phyloP scores from a whole-genome alignment of 2,888 invertebrate genomes.

The Acleris emargana region DNA sequence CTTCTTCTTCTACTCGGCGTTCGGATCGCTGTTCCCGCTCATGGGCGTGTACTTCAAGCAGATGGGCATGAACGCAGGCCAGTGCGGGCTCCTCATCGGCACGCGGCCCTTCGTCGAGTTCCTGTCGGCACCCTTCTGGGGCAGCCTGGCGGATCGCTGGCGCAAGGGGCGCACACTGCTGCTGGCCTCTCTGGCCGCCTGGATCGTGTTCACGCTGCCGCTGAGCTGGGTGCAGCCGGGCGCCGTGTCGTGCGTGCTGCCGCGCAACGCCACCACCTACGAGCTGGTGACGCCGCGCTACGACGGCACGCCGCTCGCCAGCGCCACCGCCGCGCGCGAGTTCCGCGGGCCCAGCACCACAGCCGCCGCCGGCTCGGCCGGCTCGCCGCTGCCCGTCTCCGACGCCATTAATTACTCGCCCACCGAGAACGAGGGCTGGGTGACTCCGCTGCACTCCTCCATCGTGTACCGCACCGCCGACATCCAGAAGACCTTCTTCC shows the following conservation, averaged over 20 bases:
- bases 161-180: conserved; percentile 94
- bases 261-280: conserved; percentile 81
- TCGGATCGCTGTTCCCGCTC: conserved; percentile 98
- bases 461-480: conserved; percentile 95
- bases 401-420: conserved; percentile 91
- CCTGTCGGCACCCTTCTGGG: conserved; percentile 99
- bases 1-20: conserved; percentile 99
- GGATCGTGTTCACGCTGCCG: conserved; percentile 98
- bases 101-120: conserved; percentile 98
- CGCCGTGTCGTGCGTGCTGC: conserved; percentile 92
- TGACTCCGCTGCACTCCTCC: conserved; percentile 95
- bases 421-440: conserved; percentile 88
- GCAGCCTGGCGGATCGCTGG: conserved; percentile 95
- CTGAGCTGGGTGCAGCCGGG: conserved; percentile 97
- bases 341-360: conserved; percentile 58
- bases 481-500: conserved; percentile 97
- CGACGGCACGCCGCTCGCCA: conserved; percentile 56
- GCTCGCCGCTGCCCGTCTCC: conserved; percentile 89
- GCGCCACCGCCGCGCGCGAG: conserved; percentile 45
- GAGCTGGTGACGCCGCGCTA: conserved; percentile 85
- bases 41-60: conserved; percentile 99
- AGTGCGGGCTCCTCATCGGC: conserved; percentile 97
- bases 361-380: conserved; percentile 67
- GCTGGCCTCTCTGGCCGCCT: conserved; percentile 94
- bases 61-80: conserved; percentile 99